These are phyloP conservation scores for Rhagologus leucostigma DNA, from an alignment of 2,113 vertebrate species.

Conservation along the genomic window DNA sequence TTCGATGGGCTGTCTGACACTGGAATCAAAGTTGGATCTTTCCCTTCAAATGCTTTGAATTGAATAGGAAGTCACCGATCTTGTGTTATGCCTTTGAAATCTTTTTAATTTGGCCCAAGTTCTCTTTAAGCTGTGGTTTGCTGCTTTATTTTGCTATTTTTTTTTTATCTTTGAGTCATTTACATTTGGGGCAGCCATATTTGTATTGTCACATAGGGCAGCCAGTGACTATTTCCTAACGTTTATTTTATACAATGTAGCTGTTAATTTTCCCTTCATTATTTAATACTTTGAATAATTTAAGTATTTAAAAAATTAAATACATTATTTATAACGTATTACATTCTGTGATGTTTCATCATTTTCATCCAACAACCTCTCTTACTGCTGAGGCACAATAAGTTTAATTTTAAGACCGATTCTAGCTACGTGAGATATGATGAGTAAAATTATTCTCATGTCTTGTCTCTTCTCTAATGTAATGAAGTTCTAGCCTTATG, in stretches of 20 bases:
- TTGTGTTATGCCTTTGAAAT: neutral
- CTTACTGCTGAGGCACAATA: neutral
- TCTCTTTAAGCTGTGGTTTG: neutral
- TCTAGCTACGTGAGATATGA: neutral
- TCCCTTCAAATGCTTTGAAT: neutral
- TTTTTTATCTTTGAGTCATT: neutral
- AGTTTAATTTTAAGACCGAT: neutral
- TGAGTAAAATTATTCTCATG: neutral
- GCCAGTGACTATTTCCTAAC: neutral
- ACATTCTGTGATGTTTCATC: neutral
- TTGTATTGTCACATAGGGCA: neutral
- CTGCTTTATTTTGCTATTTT: neutral
- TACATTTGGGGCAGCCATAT: neutral
- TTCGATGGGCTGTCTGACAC: neutral
- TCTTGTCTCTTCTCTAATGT: neutral
- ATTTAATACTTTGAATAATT: neutral
- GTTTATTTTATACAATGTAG: neutral
- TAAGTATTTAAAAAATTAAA: neutral
- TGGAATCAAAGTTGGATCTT: neutral
- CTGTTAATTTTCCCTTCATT: neutral
- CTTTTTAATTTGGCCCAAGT: neutral
- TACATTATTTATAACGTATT: conserved; percentile 32
- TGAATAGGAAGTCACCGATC: neutral
- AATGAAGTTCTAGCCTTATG: neutral
- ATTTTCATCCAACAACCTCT: neutral